Base-by-base conservation (phyloP, 2,113 vertebrate species). In the Sturnus vulgaris region DNA sequence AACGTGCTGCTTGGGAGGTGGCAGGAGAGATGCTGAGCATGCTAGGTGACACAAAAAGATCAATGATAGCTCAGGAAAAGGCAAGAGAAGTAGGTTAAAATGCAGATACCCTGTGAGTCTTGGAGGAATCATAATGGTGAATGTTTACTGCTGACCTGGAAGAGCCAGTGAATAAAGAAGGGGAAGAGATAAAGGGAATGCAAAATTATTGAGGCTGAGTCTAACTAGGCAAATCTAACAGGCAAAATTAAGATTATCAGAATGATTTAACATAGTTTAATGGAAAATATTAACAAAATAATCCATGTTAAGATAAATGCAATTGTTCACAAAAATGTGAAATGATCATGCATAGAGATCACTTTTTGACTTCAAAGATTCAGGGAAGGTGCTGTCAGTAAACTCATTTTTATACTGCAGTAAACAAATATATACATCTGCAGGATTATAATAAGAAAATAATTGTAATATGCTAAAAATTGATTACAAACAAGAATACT, bases 1-100 rank as follows among this genome's bases (percentile, higher is more conserved):
- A 95, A 53, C 50, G 2, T 57, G 42, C 44, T 87, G 57, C 50
- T 22, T 73, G 31, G 59, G 56, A 94, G 42, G 57, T 22, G 50
- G 37, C 71, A 91, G 86, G 42, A 66, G 91, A 70, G 65, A 44
- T 82, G 76, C 72, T 78, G 39, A 49, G 76, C 59, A 66, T 61
- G 46, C 21, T 8, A 40, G 31, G 61, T 64, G 88, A 79, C 60
- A 66, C 60, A 52, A 56, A 83, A 88, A 88, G 35, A 86, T 90
- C 89, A 28, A 7, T 65, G n/a, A 39, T 19, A 64, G 49, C 46
- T 91, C 80, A 88, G 49, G 53, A 79, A 71, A 59, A 78, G 72
- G 68, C 24, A 65, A 64, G 47, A 92, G 46, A 95, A 83, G 71
- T 70, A 86, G 76, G 82, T 90, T 73, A 96, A 87, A 94, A 92